Conservation (phyloP, 2,797 vertebrate species). For the Alca torda region DNA sequence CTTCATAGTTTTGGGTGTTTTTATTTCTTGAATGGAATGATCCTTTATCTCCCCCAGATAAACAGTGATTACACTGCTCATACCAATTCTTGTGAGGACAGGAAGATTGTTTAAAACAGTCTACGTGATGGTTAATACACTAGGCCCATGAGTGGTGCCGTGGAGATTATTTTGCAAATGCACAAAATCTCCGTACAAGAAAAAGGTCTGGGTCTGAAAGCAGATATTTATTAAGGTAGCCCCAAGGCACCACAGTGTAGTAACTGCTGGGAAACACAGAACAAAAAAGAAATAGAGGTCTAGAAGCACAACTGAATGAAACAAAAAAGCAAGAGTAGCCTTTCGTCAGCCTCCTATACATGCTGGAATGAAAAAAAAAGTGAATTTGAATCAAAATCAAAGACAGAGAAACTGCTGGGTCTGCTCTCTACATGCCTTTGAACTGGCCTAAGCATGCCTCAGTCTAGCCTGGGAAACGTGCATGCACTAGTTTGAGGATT, state of each 20-base stretch:
- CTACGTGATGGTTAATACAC: not conserved
- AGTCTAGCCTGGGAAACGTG: not conserved
- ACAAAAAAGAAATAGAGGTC: not conserved
- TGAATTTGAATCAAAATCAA: conserved; percentile 40
- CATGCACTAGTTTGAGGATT: conserved; percentile 45
- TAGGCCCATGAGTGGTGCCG: conserved; percentile 4
- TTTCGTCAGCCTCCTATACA: not conserved
- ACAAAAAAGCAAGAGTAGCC: not conserved
- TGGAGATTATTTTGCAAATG: conserved; percentile 36
- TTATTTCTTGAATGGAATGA: not conserved
- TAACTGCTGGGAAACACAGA: not conserved
- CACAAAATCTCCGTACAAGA: not conserved
- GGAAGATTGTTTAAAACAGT: conserved; percentile 2
- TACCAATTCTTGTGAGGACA: conserved; percentile 27
- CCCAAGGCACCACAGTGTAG: not conserved
- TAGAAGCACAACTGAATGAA: not conserved
- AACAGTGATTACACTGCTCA: not conserved
- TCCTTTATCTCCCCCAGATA: not conserved
- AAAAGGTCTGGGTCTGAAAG: not conserved
- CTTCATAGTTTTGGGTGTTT: not conserved
- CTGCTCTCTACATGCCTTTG: conserved; percentile 32
- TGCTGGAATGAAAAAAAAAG: conserved; percentile 6
- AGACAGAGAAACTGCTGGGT: conserved; percentile 39
- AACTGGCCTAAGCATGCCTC: conserved; percentile 56
- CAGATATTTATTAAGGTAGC: not conserved